Evolutionary conservation across 2,113 vertebrate genomes (phyloP).

Genomic region (Himantopus leucocephalus): DNA sequence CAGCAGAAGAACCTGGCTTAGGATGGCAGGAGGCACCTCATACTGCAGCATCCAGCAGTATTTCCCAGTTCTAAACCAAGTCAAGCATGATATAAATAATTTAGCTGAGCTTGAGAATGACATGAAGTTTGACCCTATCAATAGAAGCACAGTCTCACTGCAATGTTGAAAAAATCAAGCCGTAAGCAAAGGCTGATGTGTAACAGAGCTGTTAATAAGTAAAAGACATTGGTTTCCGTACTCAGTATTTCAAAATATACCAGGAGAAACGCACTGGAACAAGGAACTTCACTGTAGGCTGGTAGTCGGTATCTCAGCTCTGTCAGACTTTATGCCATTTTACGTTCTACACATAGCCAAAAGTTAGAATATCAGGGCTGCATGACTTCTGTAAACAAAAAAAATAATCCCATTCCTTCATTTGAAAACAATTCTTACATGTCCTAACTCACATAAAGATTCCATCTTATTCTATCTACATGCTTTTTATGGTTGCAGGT

Average conservation of each 20-base stretch:
- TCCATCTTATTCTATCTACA: neutral
- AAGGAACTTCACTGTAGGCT: neutral
- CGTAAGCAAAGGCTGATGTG: neutral
- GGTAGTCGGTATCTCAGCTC: neutral
- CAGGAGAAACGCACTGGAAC: neutral
- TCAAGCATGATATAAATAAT: neutral
- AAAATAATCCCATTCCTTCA: neutral
- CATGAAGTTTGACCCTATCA: neutral
- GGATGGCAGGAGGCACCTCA: neutral
- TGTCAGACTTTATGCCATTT: neutral
- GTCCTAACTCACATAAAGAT: neutral
- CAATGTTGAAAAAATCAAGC: neutral
- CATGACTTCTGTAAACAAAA: neutral
- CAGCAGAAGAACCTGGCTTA: neutral
- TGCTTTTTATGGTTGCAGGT: neutral
- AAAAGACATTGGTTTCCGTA: neutral
- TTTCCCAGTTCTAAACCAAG: neutral
- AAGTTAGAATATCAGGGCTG: neutral
- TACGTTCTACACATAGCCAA: neutral
- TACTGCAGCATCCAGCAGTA: neutral
- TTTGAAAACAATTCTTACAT: neutral
- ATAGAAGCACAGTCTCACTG: neutral
- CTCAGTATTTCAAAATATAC: neutral
- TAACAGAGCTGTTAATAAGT: neutral
- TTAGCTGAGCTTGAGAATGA: neutral